These are phyloP conservation scores for Ibycter americanus DNA, from an alignment of 2,797 vertebrate species.

Conservation along the genomic window DNA sequence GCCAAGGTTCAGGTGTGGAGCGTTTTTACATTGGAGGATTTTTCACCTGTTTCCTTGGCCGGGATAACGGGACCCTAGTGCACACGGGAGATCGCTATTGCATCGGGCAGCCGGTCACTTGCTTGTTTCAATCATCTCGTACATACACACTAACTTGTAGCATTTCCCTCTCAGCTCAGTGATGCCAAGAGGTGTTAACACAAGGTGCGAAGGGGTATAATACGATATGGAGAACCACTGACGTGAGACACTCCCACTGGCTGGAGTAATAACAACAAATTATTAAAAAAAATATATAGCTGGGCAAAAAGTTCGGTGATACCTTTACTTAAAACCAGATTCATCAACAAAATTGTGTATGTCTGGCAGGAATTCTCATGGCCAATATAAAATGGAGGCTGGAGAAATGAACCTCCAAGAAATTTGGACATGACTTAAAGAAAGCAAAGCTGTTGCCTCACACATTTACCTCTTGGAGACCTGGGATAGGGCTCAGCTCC, in stretches of 20 bases:
- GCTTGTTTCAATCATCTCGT: not conserved
- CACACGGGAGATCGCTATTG: not conserved
- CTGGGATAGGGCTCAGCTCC: not conserved
- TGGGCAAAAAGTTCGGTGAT: not conserved
- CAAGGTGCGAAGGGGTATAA: not conserved
- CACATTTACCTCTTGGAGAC: not conserved
- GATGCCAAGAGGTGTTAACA: not conserved
- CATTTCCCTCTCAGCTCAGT: not conserved
- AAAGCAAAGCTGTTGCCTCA: not conserved
- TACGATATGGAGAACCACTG: not conserved
- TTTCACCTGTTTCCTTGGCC: conserved; percentile 10
- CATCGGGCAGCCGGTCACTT: not conserved
- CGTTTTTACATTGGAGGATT: not conserved
- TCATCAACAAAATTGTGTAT: not conserved
- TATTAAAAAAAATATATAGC: not conserved
- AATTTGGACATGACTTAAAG: not conserved
- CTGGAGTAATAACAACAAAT: not conserved
- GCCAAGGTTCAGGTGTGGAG: conserved; percentile 11
- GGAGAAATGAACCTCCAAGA: not conserved
- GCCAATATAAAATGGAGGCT: not conserved
- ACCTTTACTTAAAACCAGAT: not conserved
- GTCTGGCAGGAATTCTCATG: not conserved
- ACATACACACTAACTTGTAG: not conserved
- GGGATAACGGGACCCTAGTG: not conserved
- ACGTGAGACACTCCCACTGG: not conserved